Base-by-base conservation (phyloP, 2,113 vertebrate genomes). In the Petrocephalus microphthalmus region DNA sequence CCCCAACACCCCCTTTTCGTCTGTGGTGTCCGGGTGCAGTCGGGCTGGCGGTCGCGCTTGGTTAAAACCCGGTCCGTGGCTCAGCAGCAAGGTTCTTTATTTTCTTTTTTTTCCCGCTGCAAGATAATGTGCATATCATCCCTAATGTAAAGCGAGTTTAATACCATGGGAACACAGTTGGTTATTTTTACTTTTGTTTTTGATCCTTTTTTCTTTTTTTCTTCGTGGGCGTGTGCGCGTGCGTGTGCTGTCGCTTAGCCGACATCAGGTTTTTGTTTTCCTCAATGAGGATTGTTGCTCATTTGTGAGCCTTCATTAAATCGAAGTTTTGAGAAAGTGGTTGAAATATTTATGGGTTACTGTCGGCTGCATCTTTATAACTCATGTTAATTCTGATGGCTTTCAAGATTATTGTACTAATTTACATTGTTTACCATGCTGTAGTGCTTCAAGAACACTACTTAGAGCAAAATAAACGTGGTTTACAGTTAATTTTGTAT, bases 241-340 rank as follows among this genome's bases (percentile, higher is more conserved):
- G 96, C 96, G 96, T 97, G 97, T 97, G 97, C 97, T 99, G 98
- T 98, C 97, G 98, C 97, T 93, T 93, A 96, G 97, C 97, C 97
- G 97, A 99, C 98, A 99, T 98, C 97, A 97, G 97, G 97, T 97
- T 99, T 99, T 97, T 97, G 98, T 99, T 97, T 99, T 99, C 97
- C 98, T 99, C 98, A 99, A 97, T 98, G 98, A 99, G 98, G 98
- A 99, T 96, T 96, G 98, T 97, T 97, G 98, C 98, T 99, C 98
- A 97, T 97, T 97, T 97, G 96, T 96, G 98, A 99, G 98, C 98
- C 96, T 98, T 98, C 97, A 97, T 98, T 97, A 97, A 97, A 96
- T 97, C 96, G 95, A 97, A 97, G 96, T 98, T 67, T 94, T 92
- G 93, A 93, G 95, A 97, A 97, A 96, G 93, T 96, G 97, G 97